Conservation (phyloP, 2,888 invertebrate species). For the Acronicta alni region DNA sequence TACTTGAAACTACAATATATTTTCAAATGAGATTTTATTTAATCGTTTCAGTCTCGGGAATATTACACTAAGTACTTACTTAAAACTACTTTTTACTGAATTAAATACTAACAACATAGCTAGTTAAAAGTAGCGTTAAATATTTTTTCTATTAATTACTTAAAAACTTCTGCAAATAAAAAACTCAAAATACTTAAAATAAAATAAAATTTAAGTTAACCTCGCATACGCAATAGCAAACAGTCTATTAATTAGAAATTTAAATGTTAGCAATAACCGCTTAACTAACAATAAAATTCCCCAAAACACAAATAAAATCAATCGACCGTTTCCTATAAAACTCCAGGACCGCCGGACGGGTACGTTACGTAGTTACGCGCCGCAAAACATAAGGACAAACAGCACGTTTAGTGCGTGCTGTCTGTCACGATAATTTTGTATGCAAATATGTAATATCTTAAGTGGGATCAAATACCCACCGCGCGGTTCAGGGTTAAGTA, state of each 20-base stretch:
- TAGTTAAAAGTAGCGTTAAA: no score
- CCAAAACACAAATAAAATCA: conserved; percentile 65
- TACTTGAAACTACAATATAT: no score
- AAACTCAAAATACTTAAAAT: background rate
- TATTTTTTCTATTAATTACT: no score
- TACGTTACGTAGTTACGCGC: conserved; percentile 62
- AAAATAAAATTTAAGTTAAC: no score
- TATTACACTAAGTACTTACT: no score
- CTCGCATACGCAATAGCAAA: conserved; percentile 17
- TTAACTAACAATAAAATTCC: conserved; percentile 48
- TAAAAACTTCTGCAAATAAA: no score
- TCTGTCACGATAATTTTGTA: conserved; percentile 82
- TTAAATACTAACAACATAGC: no score
- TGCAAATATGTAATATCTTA: conserved; percentile 84
- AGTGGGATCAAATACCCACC: conserved; percentile 79
- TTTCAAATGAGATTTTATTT: no score
- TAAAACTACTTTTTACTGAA: no score
- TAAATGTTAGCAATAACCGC: conserved; percentile 44
- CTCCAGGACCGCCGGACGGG: conserved; percentile 61
- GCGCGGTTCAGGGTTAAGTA: conserved; percentile 66
- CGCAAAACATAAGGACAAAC: conserved; percentile 58
- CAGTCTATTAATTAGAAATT: conserved; percentile 29
- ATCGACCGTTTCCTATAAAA: conserved; percentile 68
- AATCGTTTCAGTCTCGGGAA: no score
- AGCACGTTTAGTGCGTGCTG: conserved; percentile 63